Evolutionary conservation across 2,888 invertebrate species (phyloP), one percentile per base, ranked within the genome.

Genomic region (Lithophane ornitopus): DNA sequence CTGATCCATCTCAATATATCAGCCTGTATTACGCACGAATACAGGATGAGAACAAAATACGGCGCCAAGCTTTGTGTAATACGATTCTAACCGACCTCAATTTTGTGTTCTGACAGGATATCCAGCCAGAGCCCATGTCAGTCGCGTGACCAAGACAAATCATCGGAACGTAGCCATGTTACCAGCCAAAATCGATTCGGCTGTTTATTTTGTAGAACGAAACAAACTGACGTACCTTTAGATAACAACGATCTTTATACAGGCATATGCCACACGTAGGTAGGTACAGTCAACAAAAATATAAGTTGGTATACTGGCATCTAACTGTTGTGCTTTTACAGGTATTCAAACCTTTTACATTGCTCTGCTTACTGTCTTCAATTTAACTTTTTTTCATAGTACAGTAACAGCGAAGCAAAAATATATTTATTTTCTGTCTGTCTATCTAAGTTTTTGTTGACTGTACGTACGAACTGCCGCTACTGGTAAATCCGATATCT

Each of bases 71-170:
- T 68, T 44, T 76, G 22, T 63, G 59, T 82, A 78, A 78, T 75
- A 65, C 58, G 44, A 78, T 82, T 78, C 77, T 34, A 62, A 72
- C 65, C 78, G 74, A 77, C 76, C 70, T 73, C 79, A 78, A 82
- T 87, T 85, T 69, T 68, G 69, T 74, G 73, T 85, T 82, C 73
- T 72, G 79, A 77, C 77, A 75, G 82, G 81, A 82, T 71, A 81
- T 82, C 78, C 70, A 58, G 65, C 39, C 70, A 58, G 65, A 41
- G 61, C 74, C 76, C 73, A 74, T 81, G 82, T 80, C 80, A 84
- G 73, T 88, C 67, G 88, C 88, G 87, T 90, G 90, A 89, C 85
- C 86, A 86, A 87, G 84, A 90, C 86, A 85, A 87, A 87, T 90
- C 85, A 84, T 85, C 69, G 75, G 70, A 73, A 78, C 74, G 63